Evolutionary conservation across 1,140 invertebrate genomes (phyloP).

Genomic region (Trichoplusia ni): DNA sequence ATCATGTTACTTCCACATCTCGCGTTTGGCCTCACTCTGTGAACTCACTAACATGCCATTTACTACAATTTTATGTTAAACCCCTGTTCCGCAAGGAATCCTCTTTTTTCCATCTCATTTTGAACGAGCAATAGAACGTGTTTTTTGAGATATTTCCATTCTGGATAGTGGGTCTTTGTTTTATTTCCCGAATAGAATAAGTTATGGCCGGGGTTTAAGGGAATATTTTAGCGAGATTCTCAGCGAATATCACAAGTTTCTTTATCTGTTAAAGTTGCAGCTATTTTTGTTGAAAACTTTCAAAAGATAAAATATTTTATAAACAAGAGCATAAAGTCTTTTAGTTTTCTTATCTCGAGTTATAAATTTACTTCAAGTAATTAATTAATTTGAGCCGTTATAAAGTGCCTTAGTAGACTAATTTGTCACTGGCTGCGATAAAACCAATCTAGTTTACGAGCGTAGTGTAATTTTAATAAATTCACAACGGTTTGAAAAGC

Average conservation of each 20-base stretch:
- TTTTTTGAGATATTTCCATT: constrained; percentile 38
- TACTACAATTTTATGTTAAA: constrained; percentile 23
- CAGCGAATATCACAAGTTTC: constrained; percentile 21
- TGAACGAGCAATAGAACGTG: constrained; percentile 32
- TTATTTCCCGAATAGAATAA: constrained; percentile 35
- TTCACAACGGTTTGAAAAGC: too few species aligned
- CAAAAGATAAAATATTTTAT: constrained; percentile 17
- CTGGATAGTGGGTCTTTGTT: constrained; percentile 32
- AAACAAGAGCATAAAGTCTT: constrained; percentile 5
- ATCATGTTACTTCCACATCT: too few species aligned
- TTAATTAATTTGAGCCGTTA: not conserved
- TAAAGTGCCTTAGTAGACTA: not conserved
- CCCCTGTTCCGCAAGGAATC: constrained; percentile 9
- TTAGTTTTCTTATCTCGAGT: constrained; percentile 12
- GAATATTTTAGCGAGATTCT: constrained; percentile 29
- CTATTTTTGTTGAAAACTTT: constrained; percentile 25
- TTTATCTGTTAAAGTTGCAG: constrained; percentile 22
- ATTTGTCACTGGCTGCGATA: not conserved
- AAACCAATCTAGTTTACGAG: not conserved
- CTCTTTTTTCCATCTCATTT: constrained; percentile 16
- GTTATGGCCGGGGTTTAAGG: constrained; percentile 22
- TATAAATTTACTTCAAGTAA: constrained; percentile 19
- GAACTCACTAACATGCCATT: not conserved
- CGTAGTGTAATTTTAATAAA: not conserved
- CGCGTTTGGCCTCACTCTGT: not conserved